phyloP scores from a whole-genome alignment of 2,113 vertebrate species.

The Catharus fuscescens region DNA sequence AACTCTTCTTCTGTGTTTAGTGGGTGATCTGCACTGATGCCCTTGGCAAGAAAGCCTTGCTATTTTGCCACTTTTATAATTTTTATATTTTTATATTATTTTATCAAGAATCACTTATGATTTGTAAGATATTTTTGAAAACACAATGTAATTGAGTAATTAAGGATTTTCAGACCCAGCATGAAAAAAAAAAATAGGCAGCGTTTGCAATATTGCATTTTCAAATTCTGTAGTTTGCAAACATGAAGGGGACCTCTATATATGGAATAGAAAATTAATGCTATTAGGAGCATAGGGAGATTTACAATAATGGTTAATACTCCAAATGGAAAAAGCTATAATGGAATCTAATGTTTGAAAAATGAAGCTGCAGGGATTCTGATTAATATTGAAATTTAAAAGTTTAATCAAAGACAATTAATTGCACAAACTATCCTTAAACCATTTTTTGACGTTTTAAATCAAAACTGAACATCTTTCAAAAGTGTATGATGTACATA shows the following conservation, averaged over 20 bases:
- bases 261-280: not conserved
- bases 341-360: not conserved
- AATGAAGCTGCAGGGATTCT: not conserved
- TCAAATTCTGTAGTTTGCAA: not conserved
- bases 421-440: not conserved
- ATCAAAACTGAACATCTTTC: not conserved
- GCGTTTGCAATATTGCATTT: not conserved
- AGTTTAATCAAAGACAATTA: not conserved
- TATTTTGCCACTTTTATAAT: not conserved
- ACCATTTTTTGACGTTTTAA: not conserved
- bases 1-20: not conserved
- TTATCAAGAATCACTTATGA: not conserved
- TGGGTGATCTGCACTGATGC: not conserved
- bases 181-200: not conserved
- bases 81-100: not conserved
- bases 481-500: not conserved
- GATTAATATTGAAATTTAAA: not conserved
- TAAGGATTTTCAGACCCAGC: not conserved
- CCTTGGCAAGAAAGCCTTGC: not conserved
- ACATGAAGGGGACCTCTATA: not conserved
- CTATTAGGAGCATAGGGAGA: not conserved
- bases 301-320: not conserved
- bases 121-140: not conserved
- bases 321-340: not conserved
- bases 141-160: not conserved